Percentiles rank a stretch among this genome's conserved stretches.
phyloP scores from a whole-genome alignment of 2,888 invertebrate genomes.

The Caenorhabditis sp. region DNA sequence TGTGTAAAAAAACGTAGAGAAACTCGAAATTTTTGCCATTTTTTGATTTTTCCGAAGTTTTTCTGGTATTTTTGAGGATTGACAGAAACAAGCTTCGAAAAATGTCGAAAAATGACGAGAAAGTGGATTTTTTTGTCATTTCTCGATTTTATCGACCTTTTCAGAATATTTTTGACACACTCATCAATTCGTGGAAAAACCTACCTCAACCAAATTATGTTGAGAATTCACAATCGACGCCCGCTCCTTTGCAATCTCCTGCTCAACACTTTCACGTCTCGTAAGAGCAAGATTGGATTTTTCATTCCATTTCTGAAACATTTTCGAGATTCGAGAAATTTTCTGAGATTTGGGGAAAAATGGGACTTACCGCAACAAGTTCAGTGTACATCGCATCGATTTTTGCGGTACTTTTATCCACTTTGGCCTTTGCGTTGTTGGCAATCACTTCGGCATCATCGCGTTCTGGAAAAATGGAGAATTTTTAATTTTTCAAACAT shows the following conservation, averaged over 20 bases:
- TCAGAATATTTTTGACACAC: neutral
- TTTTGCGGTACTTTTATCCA: slow-evolving; percentile 59
- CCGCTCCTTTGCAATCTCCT: slow-evolving; percentile 74
- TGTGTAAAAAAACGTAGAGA: too few species aligned
- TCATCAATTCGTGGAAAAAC: too few species aligned
- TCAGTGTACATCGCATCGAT: slow-evolving; percentile 72
- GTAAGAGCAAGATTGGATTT: slow-evolving; percentile 4
- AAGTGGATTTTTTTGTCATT: too few species aligned
- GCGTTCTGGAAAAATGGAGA: slow-evolving; percentile 12
- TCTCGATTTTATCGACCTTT: neutral
- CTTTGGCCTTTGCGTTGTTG: slow-evolving; percentile 11
- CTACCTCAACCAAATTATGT: slow-evolving; percentile 72
- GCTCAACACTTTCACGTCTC: slow-evolving; percentile 70
- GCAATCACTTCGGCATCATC: slow-evolving; percentile 16
- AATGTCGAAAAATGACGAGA: too few species aligned
- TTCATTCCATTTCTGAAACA: slow-evolving; percentile 75
- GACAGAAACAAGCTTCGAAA: too few species aligned
- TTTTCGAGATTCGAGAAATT: too few species aligned
- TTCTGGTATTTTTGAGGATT: too few species aligned
- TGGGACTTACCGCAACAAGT: slow-evolving; percentile 26
- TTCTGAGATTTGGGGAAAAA: too few species aligned
- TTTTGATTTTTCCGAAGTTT: too few species aligned
- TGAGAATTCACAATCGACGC: slow-evolving; percentile 75
- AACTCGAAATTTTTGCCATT: too few species aligned
- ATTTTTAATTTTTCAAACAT: slow-evolving; percentile 1